phyloP scores from a whole-genome alignment of 2,888 invertebrate genomes.

The Hirtodrosophila cameraria region DNA sequence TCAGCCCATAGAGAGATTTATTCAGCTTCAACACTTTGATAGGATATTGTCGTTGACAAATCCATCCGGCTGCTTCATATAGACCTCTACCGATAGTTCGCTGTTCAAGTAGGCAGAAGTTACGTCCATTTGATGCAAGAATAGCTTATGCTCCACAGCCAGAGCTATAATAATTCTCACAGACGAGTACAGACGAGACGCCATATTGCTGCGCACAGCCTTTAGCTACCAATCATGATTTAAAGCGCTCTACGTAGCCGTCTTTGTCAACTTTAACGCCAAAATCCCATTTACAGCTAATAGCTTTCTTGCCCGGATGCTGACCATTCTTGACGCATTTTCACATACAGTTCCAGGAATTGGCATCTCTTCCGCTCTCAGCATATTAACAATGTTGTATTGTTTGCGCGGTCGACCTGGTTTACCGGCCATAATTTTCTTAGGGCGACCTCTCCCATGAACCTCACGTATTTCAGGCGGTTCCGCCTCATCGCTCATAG shows the following conservation, averaged over 20 bases:
- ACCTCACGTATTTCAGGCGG: too few species aligned
- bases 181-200: constrained; percentile 3
- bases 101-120: constrained; percentile 11
- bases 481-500: too few species aligned
- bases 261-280: constrained; percentile 1
- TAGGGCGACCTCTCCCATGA: too few species aligned
- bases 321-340: not conserved
- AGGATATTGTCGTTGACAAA: too few species aligned
- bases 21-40: not conserved
- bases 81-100: constrained; percentile 3
- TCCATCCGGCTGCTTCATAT: constrained; percentile 9
- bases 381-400: too few species aligned
- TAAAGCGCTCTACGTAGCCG: not conserved
- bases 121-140: constrained; percentile 10
- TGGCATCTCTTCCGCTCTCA: too few species aligned
- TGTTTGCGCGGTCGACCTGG: too few species aligned
- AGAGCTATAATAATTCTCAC: constrained; percentile 1
- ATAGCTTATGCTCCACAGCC: constrained; percentile 2
- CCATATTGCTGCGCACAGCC: constrained; percentile 7
- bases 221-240: constrained; percentile 4
- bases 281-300: too few species aligned
- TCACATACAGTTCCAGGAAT: too few species aligned
- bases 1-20: constrained; percentile 10
- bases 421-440: too few species aligned
- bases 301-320: not conserved